phyloP scores from a whole-genome alignment of 2,797 vertebrate species.

The Galago senegalensis region DNA sequence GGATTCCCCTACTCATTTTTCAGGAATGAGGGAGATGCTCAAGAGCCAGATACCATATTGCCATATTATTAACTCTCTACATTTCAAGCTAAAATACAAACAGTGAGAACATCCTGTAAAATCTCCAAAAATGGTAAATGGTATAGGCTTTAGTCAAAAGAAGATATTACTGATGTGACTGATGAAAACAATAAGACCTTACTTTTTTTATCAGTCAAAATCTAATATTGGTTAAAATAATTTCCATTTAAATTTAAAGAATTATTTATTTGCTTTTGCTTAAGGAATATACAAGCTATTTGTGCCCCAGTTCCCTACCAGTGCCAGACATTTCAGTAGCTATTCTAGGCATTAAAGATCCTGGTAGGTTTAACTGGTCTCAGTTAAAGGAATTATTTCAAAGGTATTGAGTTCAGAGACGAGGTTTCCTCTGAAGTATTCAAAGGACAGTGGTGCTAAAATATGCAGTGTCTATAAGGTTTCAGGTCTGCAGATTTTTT shows the following conservation, averaged over 20 bases:
- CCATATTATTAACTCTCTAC: neutral
- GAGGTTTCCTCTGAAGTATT: conserved; percentile 16
- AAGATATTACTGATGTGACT: neutral
- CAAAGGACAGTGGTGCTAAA: conserved; percentile 42
- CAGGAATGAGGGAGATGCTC: neutral
- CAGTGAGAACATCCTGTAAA: neutral
- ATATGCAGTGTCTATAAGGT: conserved; percentile 8
- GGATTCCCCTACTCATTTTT: neutral
- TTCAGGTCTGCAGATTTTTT: neutral
- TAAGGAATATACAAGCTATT: neutral
- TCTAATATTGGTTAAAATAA: conserved; percentile 1
- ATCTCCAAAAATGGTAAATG: neutral
- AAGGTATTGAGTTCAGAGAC: conserved; percentile 36
- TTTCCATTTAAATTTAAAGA: conserved; percentile 44
- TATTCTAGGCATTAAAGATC: conserved; percentile 1
- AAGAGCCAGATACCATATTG: neutral
- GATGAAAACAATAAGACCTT: neutral
- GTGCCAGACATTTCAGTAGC: neutral
- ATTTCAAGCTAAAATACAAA: conserved; percentile 8
- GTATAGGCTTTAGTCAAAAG: neutral
- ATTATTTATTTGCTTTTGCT: conserved; percentile 6
- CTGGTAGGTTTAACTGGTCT: neutral
- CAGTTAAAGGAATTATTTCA: conserved; percentile 62
- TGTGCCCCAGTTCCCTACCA: neutral
- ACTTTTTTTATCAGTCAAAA: neutral